phyloP scores from a whole-genome alignment of 2,888 invertebrate species.

The Rutpela maculata region DNA sequence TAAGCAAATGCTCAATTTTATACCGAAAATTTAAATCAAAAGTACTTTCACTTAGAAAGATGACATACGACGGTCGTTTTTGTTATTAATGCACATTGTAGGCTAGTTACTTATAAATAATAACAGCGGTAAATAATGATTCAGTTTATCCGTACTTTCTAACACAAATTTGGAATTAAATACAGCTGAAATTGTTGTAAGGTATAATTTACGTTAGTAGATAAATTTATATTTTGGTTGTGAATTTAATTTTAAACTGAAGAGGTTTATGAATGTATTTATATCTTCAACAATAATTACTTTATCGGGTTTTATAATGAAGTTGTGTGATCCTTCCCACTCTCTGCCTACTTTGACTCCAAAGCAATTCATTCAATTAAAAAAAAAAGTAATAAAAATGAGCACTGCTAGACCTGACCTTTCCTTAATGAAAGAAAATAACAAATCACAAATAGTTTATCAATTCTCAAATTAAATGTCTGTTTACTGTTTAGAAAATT shows the following conservation, averaged over 20 bases:
- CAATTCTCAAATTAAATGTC: neutral
- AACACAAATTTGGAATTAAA: neutral
- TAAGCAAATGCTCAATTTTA: neutral
- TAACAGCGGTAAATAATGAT: neutral
- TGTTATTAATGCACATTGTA: neutral
- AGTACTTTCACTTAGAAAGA: neutral
- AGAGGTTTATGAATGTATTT: neutral
- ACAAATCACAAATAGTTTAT: conserved; percentile 9
- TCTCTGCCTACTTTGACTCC: neutral
- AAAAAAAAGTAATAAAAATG: neutral
- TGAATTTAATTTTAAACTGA: neutral
- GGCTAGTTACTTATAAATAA: neutral
- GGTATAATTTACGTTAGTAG: neutral
- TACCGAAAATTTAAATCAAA: neutral
- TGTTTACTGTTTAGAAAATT: neutral
- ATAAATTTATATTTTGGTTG: neutral
- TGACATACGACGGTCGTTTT: neutral
- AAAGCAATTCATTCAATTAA: neutral
- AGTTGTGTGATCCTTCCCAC: neutral
- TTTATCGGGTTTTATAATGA: neutral
- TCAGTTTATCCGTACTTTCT: neutral
- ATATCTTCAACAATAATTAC: neutral
- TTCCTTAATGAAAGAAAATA: neutral
- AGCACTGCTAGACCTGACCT: neutral
- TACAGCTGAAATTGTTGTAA: neutral